Conservation (phyloP, 2,797 vertebrate genomes). For the Sus cebifrons region DNA sequence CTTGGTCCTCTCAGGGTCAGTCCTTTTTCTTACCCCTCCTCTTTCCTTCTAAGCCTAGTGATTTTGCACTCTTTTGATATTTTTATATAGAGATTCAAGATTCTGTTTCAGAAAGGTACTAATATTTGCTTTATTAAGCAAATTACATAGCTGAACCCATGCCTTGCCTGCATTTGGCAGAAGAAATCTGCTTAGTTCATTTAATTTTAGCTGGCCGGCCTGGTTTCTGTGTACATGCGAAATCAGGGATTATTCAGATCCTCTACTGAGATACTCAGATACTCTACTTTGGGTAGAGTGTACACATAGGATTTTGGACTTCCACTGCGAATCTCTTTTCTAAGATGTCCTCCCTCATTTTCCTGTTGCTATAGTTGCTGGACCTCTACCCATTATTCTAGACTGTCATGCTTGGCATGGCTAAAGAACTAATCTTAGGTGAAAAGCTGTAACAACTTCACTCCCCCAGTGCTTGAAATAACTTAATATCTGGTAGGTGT, state of each 20-base stretch:
- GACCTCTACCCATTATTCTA: background rate
- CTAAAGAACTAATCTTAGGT: background rate
- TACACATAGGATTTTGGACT: background rate
- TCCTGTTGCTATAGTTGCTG: background rate
- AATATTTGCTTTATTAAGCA: background rate
- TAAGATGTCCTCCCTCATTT: background rate
- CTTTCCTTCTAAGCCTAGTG: background rate
- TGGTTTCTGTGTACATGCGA: background rate
- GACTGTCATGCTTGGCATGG: background rate
- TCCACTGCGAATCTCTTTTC: background rate
- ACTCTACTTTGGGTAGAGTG: background rate
- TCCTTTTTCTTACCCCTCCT: background rate
- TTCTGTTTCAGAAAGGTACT: background rate
- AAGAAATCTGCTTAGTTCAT: background rate
- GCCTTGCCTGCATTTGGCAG: background rate
- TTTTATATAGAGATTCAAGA: background rate
- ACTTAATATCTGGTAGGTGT: background rate
- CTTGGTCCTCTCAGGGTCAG: background rate
- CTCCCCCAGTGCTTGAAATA: background rate
- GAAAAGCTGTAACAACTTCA: background rate
- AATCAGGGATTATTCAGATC: background rate
- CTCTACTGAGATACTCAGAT: no score
- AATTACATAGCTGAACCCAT: background rate
- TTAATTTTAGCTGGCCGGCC: background rate
- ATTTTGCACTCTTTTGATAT: background rate